Percentiles rank a stretch among this genome's conserved stretches.
phyloP scores from a whole-genome alignment of 2,113 vertebrate species.

The Anguilla japonica region DNA sequence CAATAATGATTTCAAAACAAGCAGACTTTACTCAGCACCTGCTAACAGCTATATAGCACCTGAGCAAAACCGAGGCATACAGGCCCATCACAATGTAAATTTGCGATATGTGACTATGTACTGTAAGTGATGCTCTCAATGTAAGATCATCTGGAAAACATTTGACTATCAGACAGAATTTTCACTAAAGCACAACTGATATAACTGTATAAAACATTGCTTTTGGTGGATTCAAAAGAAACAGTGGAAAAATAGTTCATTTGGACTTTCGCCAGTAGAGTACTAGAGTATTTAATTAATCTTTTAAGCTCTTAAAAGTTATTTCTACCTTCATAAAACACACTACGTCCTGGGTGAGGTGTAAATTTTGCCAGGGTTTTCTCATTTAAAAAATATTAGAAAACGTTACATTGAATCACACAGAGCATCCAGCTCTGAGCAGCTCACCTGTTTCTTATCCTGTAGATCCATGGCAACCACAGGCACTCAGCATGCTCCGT shows the following conservation, averaged over 20 bases:
- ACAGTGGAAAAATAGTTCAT: not conserved
- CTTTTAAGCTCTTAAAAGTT: not conserved
- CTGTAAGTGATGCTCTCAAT: not conserved
- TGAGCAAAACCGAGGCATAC: not conserved
- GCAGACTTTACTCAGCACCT: not conserved
- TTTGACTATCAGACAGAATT: too few species aligned
- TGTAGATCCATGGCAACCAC: constrained; percentile 79
- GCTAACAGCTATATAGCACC: not conserved
- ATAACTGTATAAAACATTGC: too few species aligned
- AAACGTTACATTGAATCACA: not conserved
- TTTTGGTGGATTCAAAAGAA: too few species aligned
- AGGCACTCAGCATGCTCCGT: constrained; percentile 78
- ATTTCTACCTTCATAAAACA: not conserved
- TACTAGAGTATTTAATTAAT: not conserved
- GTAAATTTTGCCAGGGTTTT: not conserved
- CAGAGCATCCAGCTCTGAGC: constrained; percentile 8
- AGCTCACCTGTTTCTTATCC: constrained; percentile 82
- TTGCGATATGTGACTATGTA: not conserved
- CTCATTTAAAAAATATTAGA: not conserved
- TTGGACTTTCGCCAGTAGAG: not conserved
- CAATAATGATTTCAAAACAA: not conserved
- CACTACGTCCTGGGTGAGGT: too few species aligned
- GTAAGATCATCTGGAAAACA: too few species aligned
- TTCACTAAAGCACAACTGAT: too few species aligned
- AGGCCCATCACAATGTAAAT: not conserved